Conservation (phyloP, 2,113 vertebrate species). For the Arizona elegans region DNA sequence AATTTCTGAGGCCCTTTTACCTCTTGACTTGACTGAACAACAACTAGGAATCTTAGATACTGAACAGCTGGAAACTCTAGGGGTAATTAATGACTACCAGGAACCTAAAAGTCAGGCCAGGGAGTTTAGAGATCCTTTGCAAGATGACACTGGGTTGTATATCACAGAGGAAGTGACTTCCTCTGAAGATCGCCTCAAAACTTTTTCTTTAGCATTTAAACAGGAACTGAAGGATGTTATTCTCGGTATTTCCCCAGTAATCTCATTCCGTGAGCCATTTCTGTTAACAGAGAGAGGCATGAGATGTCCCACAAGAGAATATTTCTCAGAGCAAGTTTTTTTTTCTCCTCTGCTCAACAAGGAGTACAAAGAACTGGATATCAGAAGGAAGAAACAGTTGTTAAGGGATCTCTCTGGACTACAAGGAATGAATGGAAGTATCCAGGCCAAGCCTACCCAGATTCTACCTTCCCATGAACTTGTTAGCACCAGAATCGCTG, state of each 20-base stretch:
- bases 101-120: conserved; percentile 73
- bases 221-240: conserved; percentile 95
- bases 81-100: conserved; percentile 64
- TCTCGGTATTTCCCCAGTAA: conserved; percentile 91
- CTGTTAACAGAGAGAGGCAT: conserved; percentile 85
- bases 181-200: conserved; percentile 87
- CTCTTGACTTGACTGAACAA: conserved; percentile 73
- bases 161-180: conserved; percentile 86
- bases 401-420: conserved; percentile 83
- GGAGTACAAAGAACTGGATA: conserved; percentile 87
- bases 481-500: conserved; percentile 83
- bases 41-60: conserved; percentile 46
- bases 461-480: conserved; percentile 85
- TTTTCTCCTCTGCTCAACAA: conserved; percentile 92
- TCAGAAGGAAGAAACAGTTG: conserved; percentile 87
- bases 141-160: conserved; percentile 92
- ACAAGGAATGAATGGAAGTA: conserved; percentile 75
- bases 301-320: conserved; percentile 89
- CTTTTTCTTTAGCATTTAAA: conserved; percentile 85
- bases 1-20: conserved; percentile 70
- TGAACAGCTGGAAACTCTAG: conserved; percentile 42
- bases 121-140: conserved; percentile 90
- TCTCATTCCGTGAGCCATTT: conserved; percentile 89
- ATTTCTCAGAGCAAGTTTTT: conserved; percentile 94
- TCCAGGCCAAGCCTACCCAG: conserved; percentile 71